These are phyloP conservation scores for Ranitomeya variabilis DNA, from an alignment of 2,113 vertebrate species.

Conservation along the genomic window DNA sequence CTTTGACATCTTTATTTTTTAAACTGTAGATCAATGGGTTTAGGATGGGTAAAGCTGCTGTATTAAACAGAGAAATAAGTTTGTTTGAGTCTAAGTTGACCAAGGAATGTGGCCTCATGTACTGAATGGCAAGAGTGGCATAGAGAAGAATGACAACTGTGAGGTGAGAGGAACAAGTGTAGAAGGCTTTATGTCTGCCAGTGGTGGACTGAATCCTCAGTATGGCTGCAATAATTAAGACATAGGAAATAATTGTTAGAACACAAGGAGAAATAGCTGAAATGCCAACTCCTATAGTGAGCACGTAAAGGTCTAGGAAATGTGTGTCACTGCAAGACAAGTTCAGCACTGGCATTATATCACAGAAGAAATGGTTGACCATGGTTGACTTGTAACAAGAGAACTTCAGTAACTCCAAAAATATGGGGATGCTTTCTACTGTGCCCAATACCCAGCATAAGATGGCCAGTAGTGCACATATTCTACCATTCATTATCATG, in stretches of 20 bases:
- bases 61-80: conserved; percentile 54
- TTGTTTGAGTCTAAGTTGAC: conserved; percentile 4
- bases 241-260: conserved; percentile 51
- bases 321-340: conserved; percentile 51
- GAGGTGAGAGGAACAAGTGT: conserved; percentile 57
- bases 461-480: conserved; percentile 18
- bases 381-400: conserved; percentile 38
- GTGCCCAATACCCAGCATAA: conserved; percentile 41
- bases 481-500: conserved; percentile 28
- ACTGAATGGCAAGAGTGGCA: conserved; percentile 14
- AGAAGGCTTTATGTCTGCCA: conserved; percentile 54
- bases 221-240: conserved; percentile 51
- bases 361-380: conserved; percentile 56
- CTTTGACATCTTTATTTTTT: conserved; percentile 55
- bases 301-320: conserved; percentile 27
- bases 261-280: conserved; percentile 7
- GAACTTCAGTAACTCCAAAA: conserved; percentile 37
- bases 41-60: conserved; percentile 29
- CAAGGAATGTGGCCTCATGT: conserved; percentile 31
- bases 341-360: conserved; percentile 47
- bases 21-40: conserved; percentile 53
- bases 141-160: conserved; percentile 51
- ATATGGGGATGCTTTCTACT: conserved; percentile 38
- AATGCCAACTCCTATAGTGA: conserved; percentile 13
- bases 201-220: conserved; percentile 39